Base-by-base conservation (phyloP, 2,113 vertebrate genomes). In the Thamnophis sirtalis region DNA sequence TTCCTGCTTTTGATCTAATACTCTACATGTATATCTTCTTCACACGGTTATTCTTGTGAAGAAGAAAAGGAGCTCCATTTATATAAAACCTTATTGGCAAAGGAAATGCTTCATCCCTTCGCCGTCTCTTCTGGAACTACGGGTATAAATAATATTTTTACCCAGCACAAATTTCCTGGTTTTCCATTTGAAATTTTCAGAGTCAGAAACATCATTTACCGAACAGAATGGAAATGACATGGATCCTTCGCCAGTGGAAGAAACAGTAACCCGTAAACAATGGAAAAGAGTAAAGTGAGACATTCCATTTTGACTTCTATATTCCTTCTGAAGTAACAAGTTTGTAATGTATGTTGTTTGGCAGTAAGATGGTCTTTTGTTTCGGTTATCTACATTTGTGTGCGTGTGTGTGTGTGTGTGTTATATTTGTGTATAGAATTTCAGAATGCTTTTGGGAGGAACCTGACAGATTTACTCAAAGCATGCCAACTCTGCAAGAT, bases 271-370 rank as follows among this genome's bases (percentile, higher is more conserved):
- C 86, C 98, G 97, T 87, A 99, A 98, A 95, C 95, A 97, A 89
- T 98, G 96, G 91, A 99, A 97, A 97, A 99, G 97, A 96, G 50
- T 95, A 8, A 99, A 98, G 99, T 99, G 96, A 98, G 98, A 94
- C 53, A 89, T 94, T 58, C 6, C 92, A 86, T 24, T 9, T 54
- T 38, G 60, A 13, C 11, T 87, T 54, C 4, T 43, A 5, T 60
- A 49, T 86, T 5, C 24, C 19, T 28, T 17, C 86, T 33, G 10
- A 58, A 48, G 21, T 55, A 21, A 50, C 48, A 80, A 13, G 9
- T 5, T 86, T 86, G 11, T 26, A 50, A 51, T 15, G 17, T 51
- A 73, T 55, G 33, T 51, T 73, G 6, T 56, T 56, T 84, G 24
- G 49, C 24, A 73, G 17, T 84, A 5, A 68, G 4, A 26, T 51